Evolutionary conservation across 2,888 invertebrate species (phyloP).

Genomic region (Dinocampus coccinellae): DNA sequence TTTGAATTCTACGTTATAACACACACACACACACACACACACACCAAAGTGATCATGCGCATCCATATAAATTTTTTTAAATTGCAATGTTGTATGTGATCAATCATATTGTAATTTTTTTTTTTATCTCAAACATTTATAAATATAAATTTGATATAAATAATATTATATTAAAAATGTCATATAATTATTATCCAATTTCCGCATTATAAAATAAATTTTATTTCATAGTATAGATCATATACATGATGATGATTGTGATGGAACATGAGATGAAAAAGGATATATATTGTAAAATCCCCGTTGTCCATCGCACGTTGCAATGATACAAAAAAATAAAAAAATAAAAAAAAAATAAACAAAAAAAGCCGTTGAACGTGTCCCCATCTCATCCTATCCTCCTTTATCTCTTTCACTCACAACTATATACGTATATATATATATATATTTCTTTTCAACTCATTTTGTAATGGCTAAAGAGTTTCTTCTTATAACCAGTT

Average conservation of each 20-base stretch:
- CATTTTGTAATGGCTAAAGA: neutral
- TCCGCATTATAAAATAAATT: neutral
- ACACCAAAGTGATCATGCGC: too few relatives aligned
- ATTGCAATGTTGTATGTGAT: too few relatives aligned
- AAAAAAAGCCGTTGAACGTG: conserved; percentile 41
- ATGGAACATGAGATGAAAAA: conserved; percentile 28
- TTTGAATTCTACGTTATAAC: neutral
- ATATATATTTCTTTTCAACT: neutral
- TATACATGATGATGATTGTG: neutral
- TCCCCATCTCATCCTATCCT: conserved; percentile 29
- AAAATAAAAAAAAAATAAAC: too few relatives aligned
- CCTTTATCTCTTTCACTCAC: conserved; percentile 16
- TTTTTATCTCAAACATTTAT: neutral
- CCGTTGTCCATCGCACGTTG: conserved; percentile 35
- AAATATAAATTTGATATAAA: neutral
- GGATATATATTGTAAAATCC: conserved; percentile 24
- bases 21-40: neutral
- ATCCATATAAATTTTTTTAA: neutral
- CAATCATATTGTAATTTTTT: too few relatives aligned
- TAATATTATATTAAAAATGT: neutral
- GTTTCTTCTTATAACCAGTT: conserved; percentile 23
- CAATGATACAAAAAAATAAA: too few relatives aligned
- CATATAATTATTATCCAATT: neutral
- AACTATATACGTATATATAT: neutral
- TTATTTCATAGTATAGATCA: neutral